Evolutionary conservation across 2,888 invertebrate genomes (phyloP).

Genomic region (Dusona sp.): DNA sequence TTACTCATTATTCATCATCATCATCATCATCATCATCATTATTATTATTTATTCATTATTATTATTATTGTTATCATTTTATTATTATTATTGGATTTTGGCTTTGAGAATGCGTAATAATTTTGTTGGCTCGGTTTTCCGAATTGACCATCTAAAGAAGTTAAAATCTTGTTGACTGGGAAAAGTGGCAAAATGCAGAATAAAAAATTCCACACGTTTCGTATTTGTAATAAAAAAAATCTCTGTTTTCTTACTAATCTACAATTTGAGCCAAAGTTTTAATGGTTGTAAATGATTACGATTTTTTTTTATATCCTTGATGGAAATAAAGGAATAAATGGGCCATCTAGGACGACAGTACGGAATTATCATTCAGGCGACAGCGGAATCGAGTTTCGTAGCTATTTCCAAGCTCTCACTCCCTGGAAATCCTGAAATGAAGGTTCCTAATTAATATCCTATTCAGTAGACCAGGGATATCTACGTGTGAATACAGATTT

Average conservation of each 20-base stretch:
- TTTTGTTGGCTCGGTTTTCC: not conserved
- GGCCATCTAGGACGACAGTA: not conserved
- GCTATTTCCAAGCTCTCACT: slow-evolving; percentile 5
- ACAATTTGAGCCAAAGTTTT: not conserved
- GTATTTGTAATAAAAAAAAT: not conserved
- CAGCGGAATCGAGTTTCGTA: slow-evolving; percentile 1
- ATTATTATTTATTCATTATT: no score
- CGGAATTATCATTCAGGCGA: not conserved
- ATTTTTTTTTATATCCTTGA: not conserved
- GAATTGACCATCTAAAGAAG: not conserved
- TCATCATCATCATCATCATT: no score
- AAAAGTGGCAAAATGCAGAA: not conserved
- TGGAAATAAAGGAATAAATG: not conserved
- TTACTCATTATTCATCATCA: no score
- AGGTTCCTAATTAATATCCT: not conserved
- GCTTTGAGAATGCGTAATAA: not conserved
- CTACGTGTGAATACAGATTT: no score
- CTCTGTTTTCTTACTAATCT: not conserved
- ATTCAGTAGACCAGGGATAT: not conserved
- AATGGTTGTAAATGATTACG: not conserved
- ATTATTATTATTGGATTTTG: no score
- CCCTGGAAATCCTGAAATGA: not conserved
- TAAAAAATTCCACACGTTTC: not conserved
- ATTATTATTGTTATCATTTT: no score
- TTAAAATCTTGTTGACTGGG: not conserved